Conservation (phyloP, 1,140 invertebrate species). For the Epicauta chinensis region DNA sequence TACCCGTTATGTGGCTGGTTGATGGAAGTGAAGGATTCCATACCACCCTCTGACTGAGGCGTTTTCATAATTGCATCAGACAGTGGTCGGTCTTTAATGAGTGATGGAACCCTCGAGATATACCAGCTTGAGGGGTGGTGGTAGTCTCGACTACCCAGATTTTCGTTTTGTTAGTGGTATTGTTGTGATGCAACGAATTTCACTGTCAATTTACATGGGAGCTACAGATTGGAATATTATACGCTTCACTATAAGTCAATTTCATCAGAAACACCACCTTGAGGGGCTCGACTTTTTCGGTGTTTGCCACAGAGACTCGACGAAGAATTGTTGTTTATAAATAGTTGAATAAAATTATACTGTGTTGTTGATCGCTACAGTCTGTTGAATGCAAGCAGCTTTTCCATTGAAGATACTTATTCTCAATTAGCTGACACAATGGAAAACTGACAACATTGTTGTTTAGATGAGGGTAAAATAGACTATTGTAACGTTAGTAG, state of each 20-base stretch:
- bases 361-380: no score
- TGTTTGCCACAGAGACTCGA: no score
- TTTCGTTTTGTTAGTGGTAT: background rate
- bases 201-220: slow-evolving; percentile 11
- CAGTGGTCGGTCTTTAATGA: slow-evolving; percentile 14
- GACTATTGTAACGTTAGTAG: no score
- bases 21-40: background rate
- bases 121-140: background rate
- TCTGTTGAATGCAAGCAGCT: no score
- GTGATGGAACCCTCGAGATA: slow-evolving; percentile 9
- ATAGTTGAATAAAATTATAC: no score
- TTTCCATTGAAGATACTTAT: no score
- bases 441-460: no score
- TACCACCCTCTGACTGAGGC: slow-evolving; percentile 2
- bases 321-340: no score
- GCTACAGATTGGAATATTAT: slow-evolving; percentile 5
- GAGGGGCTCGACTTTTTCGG: background rate
- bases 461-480: no score
- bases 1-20: no score
- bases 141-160: no score
- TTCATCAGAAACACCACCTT: background rate
- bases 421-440: no score
- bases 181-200: slow-evolving; percentile 4
- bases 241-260: slow-evolving; percentile 10
- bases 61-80: slow-evolving; percentile 14